These are phyloP conservation scores for Heteromyza rotundicornis DNA, from an alignment of 2,888 invertebrate genomes.

Conservation along the genomic window DNA sequence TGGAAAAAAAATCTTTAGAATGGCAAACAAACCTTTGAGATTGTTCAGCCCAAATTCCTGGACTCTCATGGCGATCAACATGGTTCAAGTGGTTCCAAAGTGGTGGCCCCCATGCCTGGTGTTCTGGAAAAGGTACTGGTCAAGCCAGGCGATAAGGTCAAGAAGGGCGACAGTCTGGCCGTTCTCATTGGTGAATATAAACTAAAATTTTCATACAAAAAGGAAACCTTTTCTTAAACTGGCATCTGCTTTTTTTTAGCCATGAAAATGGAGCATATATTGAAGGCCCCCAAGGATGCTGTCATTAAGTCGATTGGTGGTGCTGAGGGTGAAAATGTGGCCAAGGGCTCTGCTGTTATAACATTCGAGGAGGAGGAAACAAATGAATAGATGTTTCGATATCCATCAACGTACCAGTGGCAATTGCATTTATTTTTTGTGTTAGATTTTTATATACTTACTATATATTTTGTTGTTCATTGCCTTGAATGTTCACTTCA, in stretches of 20 bases:
- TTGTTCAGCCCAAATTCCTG: slow-evolving; percentile 70
- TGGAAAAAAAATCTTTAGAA: slow-evolving; percentile 62
- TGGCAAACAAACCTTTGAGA: slow-evolving; percentile 71
- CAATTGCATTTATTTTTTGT: slow-evolving; percentile 50
- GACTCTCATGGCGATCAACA: slow-evolving; percentile 59
- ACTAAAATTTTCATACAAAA: background rate
- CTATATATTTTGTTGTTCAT: slow-evolving; percentile 21
- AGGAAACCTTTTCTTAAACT: background rate
- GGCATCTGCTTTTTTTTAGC: slow-evolving; percentile 64
- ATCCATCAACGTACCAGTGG: slow-evolving; percentile 31
- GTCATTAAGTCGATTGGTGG: slow-evolving; percentile 75
- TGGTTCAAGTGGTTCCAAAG: slow-evolving; percentile 65
- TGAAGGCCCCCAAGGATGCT: slow-evolving; percentile 83
- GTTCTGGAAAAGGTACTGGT: slow-evolving; percentile 91
- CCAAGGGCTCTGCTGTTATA: slow-evolving; percentile 74
- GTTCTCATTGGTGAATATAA: slow-evolving; percentile 73
- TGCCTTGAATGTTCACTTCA: slow-evolving; percentile 26
- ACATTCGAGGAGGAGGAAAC: slow-evolving; percentile 63
- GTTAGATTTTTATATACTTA: background rate
- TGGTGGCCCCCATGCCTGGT: slow-evolving; percentile 94
- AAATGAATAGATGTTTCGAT: slow-evolving; percentile 23
- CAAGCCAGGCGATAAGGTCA: slow-evolving; percentile 78
- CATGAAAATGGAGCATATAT: slow-evolving; percentile 99
- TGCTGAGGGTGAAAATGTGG: slow-evolving; percentile 81
- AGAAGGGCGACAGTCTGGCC: slow-evolving; percentile 87